A percentile compares a stretch with the other conserved stretches of the same genome.
Conservation (phyloP, 1,140 invertebrate species). For the Schlechtendalia chinensis region DNA sequence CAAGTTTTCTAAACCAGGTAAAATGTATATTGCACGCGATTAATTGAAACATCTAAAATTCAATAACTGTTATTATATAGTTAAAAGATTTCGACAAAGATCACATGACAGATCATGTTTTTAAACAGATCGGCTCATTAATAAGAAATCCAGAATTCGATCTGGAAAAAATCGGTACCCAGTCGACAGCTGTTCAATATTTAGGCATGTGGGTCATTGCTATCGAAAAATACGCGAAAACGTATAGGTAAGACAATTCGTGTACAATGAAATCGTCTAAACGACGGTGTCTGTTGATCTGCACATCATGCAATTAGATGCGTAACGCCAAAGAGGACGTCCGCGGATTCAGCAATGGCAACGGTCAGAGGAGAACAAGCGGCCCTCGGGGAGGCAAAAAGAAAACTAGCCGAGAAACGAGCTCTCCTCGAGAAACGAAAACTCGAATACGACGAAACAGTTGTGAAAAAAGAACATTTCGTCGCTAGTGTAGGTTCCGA, state of each 20-base stretch:
- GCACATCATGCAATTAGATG: background rate
- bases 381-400: background rate
- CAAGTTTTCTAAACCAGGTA: slow-evolving; percentile 68
- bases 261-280: background rate
- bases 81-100: slow-evolving; percentile 20
- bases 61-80: background rate
- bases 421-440: background rate
- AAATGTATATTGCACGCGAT: background rate
- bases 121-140: slow-evolving; percentile 60
- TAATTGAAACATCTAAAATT: background rate
- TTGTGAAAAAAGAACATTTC: slow-evolving; percentile 12
- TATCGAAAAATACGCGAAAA: slow-evolving; percentile 83
- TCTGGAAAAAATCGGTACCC: slow-evolving; percentile 76
- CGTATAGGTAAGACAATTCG: slow-evolving; percentile 68
- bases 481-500: background rate
- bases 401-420: background rate
- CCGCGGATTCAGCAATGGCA: slow-evolving; percentile 15
- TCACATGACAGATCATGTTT: background rate
- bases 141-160: slow-evolving; percentile 79
- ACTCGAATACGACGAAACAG: slow-evolving; percentile 7
- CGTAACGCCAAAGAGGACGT: background rate
- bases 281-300: too few species aligned
- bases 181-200: slow-evolving; percentile 79
- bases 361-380: slow-evolving; percentile 16
- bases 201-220: slow-evolving; percentile 87